Evolutionary conservation across 1,140 invertebrate genomes (phyloP), one percentile per base, ranked within the genome.

Genomic region (Papilio glaucus): DNA sequence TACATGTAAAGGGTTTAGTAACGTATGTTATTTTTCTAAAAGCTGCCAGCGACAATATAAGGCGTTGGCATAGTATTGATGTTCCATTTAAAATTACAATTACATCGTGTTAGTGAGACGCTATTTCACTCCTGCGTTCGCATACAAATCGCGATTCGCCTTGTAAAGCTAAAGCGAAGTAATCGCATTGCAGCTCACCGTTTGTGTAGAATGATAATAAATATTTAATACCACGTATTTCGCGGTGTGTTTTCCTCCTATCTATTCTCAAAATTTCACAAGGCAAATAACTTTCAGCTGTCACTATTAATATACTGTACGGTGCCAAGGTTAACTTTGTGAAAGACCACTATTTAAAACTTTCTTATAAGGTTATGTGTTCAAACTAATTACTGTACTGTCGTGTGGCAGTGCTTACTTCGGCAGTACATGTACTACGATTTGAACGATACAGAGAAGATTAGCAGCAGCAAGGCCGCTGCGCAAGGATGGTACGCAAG

Each of bases 41-140:
- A 29, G 21, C 24, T 26, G 26, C 57, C 21, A 60, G 21, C 21
- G 8, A 60, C 57, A 37, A 0, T 37, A 62, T 29, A 45, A 68
- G 13, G 45, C 2, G 42, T 53, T 15, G 67, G 26, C 61, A 29
- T n/a, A 45, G 39, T 49, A 10, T 69, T 49, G 63, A 67, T 67
- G 29, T 15, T 49, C 42, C n/a, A 69, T 69, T 53, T 69, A n/a
- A 69, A 69, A 69, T 69, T 69, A 53, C 26, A 69, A 69, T 53
- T 33, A 42, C 42, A 45, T 45, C 65, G 65, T 68, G 65, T 41
- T 63, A 38, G 12, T 24, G 26, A 5, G 65, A 24, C 21, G 41
- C 65, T 49, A 68, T 68, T 26, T 42, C 8, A 21, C 65, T 68
- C 38, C 63, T n/a, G 38, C 41, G 41, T 68, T 10, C 65, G 65